Evolutionary conservation across 1,140 invertebrate genomes (phyloP).

Genomic region (Macrocentrus cingulum): DNA sequence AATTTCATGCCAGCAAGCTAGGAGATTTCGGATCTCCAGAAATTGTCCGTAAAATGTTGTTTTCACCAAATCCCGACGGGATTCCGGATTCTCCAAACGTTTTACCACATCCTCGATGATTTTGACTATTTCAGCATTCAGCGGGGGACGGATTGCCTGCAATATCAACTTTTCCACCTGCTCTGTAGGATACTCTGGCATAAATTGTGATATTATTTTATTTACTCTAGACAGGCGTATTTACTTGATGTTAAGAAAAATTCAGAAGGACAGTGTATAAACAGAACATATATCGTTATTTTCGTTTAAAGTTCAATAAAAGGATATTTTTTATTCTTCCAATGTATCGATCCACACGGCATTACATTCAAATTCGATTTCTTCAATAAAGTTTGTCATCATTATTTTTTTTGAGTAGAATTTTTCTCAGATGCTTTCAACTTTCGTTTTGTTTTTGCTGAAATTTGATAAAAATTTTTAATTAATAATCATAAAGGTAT

Average conservation of each 20-base stretch:
- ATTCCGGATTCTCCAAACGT: neutral
- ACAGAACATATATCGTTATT: neutral
- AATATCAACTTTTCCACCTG: conserved; percentile 5
- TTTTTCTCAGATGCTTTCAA: too few relatives aligned
- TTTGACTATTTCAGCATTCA: neutral
- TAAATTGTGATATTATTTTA: conserved; percentile 1
- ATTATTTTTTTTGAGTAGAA: too few relatives aligned
- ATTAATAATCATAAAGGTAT: too few relatives aligned
- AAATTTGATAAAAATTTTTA: too few relatives aligned
- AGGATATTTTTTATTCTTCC: conserved; percentile 4
- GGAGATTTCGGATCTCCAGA: neutral
- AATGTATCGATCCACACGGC: neutral
- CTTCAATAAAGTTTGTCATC: too few relatives aligned
- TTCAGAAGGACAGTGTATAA: too few relatives aligned
- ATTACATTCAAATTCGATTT: neutral
- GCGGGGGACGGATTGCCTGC: neutral
- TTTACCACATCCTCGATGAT: conserved; percentile 3
- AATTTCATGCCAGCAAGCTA: conserved; percentile 11
- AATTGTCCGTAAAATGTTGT: conserved; percentile 5
- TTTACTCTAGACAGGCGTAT: neutral
- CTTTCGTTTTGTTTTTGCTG: too few relatives aligned
- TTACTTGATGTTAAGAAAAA: neutral
- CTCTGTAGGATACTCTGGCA: neutral
- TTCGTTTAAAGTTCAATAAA: neutral
- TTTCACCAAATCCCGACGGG: neutral